These are phyloP conservation scores for Acleris cristana DNA, from an alignment of 2,888 invertebrate genomes.

Conservation along the genomic window DNA sequence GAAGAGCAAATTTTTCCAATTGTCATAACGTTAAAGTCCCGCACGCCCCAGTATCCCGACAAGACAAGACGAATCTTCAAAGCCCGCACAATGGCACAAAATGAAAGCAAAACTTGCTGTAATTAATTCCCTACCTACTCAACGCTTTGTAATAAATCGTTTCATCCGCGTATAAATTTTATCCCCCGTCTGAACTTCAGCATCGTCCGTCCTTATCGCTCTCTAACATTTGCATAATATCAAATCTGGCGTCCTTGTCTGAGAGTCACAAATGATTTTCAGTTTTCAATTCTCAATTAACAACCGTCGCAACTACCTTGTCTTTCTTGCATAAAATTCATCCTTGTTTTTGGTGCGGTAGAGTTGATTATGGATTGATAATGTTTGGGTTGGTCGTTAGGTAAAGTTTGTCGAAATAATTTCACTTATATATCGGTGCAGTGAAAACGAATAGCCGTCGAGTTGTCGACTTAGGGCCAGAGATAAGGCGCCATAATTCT, in stretches of 20 bases:
- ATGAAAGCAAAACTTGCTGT: conserved; percentile 73
- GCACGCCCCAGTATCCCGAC: conserved; percentile 58
- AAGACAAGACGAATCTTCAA: conserved; percentile 60
- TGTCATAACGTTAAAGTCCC: conserved; percentile 55
- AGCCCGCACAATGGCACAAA: conserved; percentile 63
- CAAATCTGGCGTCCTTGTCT: conserved; percentile 78
- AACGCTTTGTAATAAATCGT: conserved; percentile 84
- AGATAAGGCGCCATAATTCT: conserved; percentile 79
- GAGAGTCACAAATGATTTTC: conserved; percentile 80
- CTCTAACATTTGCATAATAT: conserved; percentile 73
- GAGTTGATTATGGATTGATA: conserved; percentile 49
- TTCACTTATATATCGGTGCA: conserved; percentile 72
- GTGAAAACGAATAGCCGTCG: conserved; percentile 64
- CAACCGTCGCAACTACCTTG: conserved; percentile 60
- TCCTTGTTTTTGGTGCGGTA: conserved; percentile 48
- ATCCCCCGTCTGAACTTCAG: conserved; percentile 67
- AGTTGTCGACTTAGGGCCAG: conserved; percentile 67
- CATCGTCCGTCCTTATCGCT: conserved; percentile 60
- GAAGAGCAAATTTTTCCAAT: conserved; percentile 56
- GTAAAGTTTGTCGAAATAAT: conserved; percentile 79
- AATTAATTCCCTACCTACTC: conserved; percentile 82
- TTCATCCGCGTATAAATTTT: conserved; percentile 80
- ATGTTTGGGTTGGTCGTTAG: conserved; percentile 43
- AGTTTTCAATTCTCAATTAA: conserved; percentile 56
- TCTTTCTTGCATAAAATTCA: conserved; percentile 44